A percentile compares a stretch with the other conserved stretches of the same genome.
Evolutionary conservation across 37 sponge, comb jelly and placozoan genomes (phyloP).

Genomic region (Theonella swinhoei): DNA sequence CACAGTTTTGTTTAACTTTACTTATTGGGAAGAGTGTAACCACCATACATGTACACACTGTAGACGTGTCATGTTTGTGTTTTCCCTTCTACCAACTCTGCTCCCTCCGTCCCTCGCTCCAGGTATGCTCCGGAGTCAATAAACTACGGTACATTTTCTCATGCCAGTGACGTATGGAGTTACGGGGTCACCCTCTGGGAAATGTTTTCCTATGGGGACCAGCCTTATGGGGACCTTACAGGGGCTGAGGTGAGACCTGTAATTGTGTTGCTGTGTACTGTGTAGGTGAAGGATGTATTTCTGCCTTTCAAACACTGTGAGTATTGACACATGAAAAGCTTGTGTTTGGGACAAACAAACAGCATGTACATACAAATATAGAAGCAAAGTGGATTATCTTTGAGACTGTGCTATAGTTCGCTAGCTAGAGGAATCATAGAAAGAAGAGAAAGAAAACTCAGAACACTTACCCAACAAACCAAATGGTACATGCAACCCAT

Average conservation of each 20-base stretch:
- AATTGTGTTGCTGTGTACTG: background rate
- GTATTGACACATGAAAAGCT: background rate
- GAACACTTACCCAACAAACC: no score
- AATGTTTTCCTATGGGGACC: constrained; percentile 96
- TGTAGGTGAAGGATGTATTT: background rate
- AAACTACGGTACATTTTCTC: constrained; percentile 91
- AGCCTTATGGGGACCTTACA: constrained; percentile 93
- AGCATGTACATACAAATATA: no score
- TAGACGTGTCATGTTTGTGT: no score
- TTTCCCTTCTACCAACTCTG: no score
- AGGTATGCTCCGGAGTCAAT: constrained; percentile 99
- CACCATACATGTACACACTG: no score
- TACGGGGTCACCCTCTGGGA: constrained; percentile 98
- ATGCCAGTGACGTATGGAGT: constrained; percentile 97
- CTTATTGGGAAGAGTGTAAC: background rate
- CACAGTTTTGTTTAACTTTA: no score
- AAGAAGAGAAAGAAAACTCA: no score
- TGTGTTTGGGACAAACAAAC: no score
- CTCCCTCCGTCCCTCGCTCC: background rate
- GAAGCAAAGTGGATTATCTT: no score
- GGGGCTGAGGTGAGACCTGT: constrained; percentile 79
- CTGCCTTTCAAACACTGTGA: background rate
- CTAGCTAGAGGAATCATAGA: no score
- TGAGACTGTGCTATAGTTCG: no score
- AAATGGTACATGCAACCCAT: no score